Evolutionary conservation across 2,888 invertebrate species (phyloP).

Genomic region (Erebia aethiops): DNA sequence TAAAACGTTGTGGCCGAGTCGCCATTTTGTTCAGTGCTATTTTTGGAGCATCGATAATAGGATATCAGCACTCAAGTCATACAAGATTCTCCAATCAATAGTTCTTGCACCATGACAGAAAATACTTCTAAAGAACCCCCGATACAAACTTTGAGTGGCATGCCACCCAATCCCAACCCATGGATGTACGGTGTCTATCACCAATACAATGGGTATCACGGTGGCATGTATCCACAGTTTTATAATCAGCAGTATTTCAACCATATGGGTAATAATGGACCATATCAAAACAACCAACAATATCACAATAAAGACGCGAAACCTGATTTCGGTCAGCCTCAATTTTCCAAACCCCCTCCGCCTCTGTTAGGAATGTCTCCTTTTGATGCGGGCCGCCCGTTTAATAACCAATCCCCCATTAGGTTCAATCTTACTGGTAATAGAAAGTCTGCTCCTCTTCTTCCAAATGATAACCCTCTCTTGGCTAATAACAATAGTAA

Average conservation of each 20-base stretch:
- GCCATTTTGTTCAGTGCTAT: constrained; percentile 56
- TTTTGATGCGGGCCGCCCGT: constrained; percentile 69
- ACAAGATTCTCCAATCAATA: background rate
- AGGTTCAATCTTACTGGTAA: constrained; percentile 74
- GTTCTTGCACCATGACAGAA: constrained; percentile 59
- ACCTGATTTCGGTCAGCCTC: constrained; percentile 56
- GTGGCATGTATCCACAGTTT: constrained; percentile 76
- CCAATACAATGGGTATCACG: constrained; percentile 69
- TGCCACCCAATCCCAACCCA: constrained; percentile 69
- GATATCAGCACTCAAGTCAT: background rate
- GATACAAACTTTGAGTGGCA: constrained; percentile 72
- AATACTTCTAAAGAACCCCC: constrained; percentile 74
- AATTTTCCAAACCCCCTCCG: constrained; percentile 67
- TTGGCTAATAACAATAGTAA: constrained; percentile 51
- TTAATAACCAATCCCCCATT: constrained; percentile 73
- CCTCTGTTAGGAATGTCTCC: constrained; percentile 76
- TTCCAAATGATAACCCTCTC: constrained; percentile 71
- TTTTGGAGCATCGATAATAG: constrained; percentile 26
- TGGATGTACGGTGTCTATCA: constrained; percentile 76
- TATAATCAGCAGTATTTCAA: constrained; percentile 77
- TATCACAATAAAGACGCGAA: constrained; percentile 58
- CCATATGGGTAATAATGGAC: constrained; percentile 62
- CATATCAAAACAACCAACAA: constrained; percentile 55
- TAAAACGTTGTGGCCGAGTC: constrained; percentile 39
- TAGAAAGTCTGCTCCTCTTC: constrained; percentile 68